Conservation (phyloP, 1,140 invertebrate genomes). For the Temnothorax nylanderi region DNA sequence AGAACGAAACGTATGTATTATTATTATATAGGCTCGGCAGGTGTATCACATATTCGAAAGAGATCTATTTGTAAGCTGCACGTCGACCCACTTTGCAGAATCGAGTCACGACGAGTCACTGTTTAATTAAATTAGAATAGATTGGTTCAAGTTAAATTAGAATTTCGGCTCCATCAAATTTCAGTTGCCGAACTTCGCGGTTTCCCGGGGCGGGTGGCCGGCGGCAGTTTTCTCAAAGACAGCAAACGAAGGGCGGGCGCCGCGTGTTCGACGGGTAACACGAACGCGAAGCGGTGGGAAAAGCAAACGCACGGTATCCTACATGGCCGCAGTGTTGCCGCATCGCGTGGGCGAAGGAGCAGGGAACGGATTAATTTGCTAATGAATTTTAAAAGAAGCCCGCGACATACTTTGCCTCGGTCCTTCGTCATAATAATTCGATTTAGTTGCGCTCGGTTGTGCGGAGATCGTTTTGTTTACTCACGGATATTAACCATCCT, state of each 20-base stretch:
- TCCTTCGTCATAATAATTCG: constrained; percentile 75
- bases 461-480: constrained; percentile 67
- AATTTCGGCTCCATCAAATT: constrained; percentile 66
- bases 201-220: background rate
- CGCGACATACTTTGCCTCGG: constrained; percentile 15
- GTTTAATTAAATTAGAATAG: constrained; percentile 64
- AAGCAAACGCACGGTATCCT: background rate
- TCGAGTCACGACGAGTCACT: background rate
- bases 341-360: no score
- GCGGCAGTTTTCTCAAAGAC: background rate
- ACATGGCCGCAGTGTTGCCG: no score
- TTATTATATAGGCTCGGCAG: background rate
- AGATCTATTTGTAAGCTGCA: background rate
- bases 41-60: background rate
- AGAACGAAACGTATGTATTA: background rate
- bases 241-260: constrained; percentile 17
- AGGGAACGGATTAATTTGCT: constrained; percentile 70
- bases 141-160: constrained; percentile 69
- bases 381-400: constrained; percentile 76
- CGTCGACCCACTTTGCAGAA: no score
- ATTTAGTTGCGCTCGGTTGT: constrained; percentile 51
- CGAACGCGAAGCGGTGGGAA: constrained; percentile 5
- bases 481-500: constrained; percentile 54
- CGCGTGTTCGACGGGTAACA: constrained; percentile 18
- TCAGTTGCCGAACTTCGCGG: constrained; percentile 56